Evolutionary conservation across 2,888 invertebrate species (phyloP).

Genomic region (Hydropsyche betteni): DNA sequence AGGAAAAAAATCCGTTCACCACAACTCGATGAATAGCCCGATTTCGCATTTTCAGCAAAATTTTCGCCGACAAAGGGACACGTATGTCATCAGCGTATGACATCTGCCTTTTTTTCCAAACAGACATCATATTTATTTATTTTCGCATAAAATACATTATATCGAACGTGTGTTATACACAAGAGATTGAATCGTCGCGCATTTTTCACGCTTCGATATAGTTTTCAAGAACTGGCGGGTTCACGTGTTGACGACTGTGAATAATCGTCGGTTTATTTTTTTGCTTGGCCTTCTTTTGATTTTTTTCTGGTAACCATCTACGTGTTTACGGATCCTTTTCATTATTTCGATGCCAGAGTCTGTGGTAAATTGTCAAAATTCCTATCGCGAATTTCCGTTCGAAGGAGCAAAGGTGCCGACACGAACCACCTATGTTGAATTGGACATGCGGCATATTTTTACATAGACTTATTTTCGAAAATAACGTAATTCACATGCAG

Average conservation of each 20-base stretch:
- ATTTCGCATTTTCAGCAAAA: not conserved
- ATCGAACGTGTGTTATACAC: too few species aligned
- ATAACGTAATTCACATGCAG: not conserved
- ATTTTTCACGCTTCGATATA: not conserved
- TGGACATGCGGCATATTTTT: conserved; percentile 27
- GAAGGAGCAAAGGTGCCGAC: conserved; percentile 45
- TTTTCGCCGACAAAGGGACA: not conserved
- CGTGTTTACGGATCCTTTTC: conserved; percentile 17
- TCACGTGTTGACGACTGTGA: conserved; percentile 22
- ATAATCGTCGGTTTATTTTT: conserved; percentile 18
- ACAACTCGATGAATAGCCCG: too few species aligned
- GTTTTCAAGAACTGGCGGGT: not conserved
- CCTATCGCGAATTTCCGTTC: conserved; percentile 37
- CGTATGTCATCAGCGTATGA: conserved; percentile 3
- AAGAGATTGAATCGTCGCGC: conserved; percentile 10
- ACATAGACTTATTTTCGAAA: not conserved
- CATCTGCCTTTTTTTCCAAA: conserved; percentile 15
- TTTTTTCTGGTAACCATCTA: not conserved
- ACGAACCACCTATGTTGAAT: conserved; percentile 44
- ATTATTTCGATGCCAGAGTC: conserved; percentile 30
- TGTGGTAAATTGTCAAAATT: conserved; percentile 47
- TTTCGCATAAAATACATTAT: too few species aligned
- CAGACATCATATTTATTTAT: too few species aligned
- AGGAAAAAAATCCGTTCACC: too few species aligned
- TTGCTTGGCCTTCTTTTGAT: not conserved